Conservation (phyloP, 2,113 vertebrate genomes). For the Cyanistes caeruleus region DNA sequence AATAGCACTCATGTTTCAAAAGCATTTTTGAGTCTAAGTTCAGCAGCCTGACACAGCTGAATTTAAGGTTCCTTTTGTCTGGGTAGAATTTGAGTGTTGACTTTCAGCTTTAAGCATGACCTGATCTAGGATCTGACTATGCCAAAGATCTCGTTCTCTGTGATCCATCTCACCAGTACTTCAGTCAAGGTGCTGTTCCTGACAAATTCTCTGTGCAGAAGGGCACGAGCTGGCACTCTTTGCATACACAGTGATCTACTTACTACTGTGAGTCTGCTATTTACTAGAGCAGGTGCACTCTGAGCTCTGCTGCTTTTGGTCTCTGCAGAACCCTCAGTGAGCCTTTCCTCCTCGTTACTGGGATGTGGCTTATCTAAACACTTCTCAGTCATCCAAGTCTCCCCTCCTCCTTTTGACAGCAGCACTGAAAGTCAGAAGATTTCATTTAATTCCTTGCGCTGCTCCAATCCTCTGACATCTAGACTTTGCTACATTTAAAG, state of each 20-base stretch:
- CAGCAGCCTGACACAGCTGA: background rate
- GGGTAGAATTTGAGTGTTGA: background rate
- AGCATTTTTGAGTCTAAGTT: background rate
- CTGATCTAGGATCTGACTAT: background rate
- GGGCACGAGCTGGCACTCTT: background rate
- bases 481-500: background rate
- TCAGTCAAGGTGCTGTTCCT: background rate
- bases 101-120: background rate
- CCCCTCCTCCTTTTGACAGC: background rate
- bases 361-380: background rate
- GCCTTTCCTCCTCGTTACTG: background rate
- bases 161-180: background rate
- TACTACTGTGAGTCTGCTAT: no score
- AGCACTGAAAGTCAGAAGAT: background rate
- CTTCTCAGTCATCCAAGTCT: background rate
- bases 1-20: background rate
- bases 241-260: no score
- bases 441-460: background rate
- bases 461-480: background rate
- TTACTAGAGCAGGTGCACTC: background rate
- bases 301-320: background rate
- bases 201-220: background rate
- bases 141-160: background rate
- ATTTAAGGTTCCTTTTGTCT: background rate
- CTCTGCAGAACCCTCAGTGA: background rate